Evolutionary conservation across 2,888 invertebrate genomes (phyloP), one percentile per base, ranked within the genome.

Genomic region (Baccha elongata): DNA sequence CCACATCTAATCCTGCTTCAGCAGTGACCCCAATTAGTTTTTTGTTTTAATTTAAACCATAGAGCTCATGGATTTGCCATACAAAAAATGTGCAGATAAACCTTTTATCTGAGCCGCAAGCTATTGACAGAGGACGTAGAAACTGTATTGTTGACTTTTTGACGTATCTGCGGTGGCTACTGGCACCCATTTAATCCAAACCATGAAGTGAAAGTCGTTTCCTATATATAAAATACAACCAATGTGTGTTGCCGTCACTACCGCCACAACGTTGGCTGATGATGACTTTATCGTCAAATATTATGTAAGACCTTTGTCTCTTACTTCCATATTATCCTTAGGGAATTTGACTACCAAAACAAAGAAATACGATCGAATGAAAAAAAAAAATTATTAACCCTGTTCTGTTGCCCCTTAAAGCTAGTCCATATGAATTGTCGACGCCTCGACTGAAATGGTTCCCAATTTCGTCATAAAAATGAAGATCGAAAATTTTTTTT

Each of bases 141-240:
- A 10, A 44, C 44, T 44, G 48, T 29, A 62, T 46, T 52, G 53
- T 68, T 55, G 73, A 79, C 74, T 67, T 53, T 65, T 65, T 75
- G 71, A 71, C 60, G 60, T 65, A 40, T 35, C 29, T 62, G 71
- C 65, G 64, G 64, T 71, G 62, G 44, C 53, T 37, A 50, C 4
- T 32, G 55, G 42, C 13, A 52, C 46, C 32, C 40, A 52, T 48
- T 37, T 32, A 64, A 58, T 67, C 37, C 60, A 44, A 79, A 53
- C 52, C 72, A 53, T 60, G n/a, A 72, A 78, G 79, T 79, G 73
- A 79, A 79, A 79, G 79, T 79, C 62, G 67, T 79, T 79, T 73
- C 79, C 72, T 46, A 58, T 35, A 32, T 17, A 35, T 21, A 15
- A 69, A 68, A 44, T 32, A 40, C 29, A 21, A 26, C 62, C 21